These are phyloP conservation scores for Garrulus glandarius DNA, from an alignment of 2,797 vertebrate species.

Conservation along the genomic window DNA sequence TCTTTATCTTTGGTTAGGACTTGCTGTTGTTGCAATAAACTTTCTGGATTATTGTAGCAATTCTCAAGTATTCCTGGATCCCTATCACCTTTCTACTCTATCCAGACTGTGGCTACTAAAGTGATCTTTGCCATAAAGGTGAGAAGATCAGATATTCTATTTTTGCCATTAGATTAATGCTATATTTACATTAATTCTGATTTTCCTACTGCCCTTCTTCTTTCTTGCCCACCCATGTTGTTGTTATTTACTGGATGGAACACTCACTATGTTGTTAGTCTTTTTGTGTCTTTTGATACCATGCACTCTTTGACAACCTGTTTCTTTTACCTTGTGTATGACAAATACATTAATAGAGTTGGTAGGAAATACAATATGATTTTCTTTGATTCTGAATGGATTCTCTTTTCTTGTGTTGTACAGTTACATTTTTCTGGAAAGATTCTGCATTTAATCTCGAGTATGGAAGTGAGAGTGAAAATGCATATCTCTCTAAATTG, in stretches of 20 bases:
- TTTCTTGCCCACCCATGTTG: not conserved
- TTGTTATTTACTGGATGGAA: not conserved
- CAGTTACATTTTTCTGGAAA: not conserved
- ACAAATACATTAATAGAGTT: not conserved
- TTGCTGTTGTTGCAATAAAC: not conserved
- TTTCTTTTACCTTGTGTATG: not conserved
- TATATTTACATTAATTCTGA: not conserved
- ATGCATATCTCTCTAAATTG: not conserved
- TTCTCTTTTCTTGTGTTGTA: not conserved
- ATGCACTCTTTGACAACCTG: not conserved
- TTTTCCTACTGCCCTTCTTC: not conserved
- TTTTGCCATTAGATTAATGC: not conserved
- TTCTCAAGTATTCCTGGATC: not conserved
- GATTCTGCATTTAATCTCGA: not conserved
- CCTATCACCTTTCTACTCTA: not conserved
- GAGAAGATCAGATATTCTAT: not conserved
- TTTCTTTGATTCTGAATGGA: not conserved
- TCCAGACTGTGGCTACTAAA: not conserved
- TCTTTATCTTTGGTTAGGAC: not conserved
- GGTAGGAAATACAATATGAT: not conserved
- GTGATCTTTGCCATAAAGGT: not conserved
- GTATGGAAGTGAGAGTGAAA: not conserved
- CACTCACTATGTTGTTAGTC: not conserved
- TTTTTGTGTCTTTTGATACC: not conserved
- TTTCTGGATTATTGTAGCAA: not conserved